Percentiles rank a stretch among this genome's conserved stretches.
Conservation (phyloP, 2,113 vertebrate species). For the Craseonycteris thonglongyai region DNA sequence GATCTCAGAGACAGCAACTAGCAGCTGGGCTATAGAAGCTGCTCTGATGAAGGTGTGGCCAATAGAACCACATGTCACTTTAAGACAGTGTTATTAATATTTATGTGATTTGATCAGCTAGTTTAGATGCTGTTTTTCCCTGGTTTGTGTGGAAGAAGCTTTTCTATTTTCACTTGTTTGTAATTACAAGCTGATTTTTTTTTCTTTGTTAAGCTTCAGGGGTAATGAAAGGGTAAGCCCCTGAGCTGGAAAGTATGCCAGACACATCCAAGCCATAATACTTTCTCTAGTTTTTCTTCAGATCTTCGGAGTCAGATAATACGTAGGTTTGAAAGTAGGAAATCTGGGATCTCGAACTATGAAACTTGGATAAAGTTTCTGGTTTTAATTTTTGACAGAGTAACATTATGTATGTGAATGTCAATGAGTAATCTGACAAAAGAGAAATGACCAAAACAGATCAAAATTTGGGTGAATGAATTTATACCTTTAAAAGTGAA, state of each 20-base stretch:
- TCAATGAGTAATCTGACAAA: slow-evolving; percentile 43
- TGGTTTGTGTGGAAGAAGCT: neutral
- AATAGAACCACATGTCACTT: slow-evolving; percentile 59
- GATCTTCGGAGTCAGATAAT: slow-evolving; percentile 35
- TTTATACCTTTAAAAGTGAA: slow-evolving; percentile 23
- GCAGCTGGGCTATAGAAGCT: slow-evolving; percentile 72
- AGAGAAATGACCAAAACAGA: slow-evolving; percentile 33
- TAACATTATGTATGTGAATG: slow-evolving; percentile 40
- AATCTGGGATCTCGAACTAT: slow-evolving; percentile 8
- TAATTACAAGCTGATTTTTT: neutral
- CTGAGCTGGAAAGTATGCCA: neutral
- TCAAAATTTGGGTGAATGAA: slow-evolving; percentile 46
- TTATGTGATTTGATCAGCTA: slow-evolving; percentile 69
- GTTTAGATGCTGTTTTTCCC: slow-evolving; percentile 62
- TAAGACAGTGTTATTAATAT: slow-evolving; percentile 76
- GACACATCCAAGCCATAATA: neutral
- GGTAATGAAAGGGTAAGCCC: slow-evolving; percentile 44
- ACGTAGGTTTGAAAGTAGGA: slow-evolving; percentile 1
- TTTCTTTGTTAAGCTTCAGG: slow-evolving; percentile 26
- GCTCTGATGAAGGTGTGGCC: slow-evolving; percentile 65
- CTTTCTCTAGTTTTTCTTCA: neutral
- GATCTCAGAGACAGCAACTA: slow-evolving; percentile 62
- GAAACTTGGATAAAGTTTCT: slow-evolving; percentile 47
- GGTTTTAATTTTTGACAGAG: slow-evolving; percentile 63
- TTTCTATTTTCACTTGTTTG: neutral